Conservation (phyloP, 2,888 invertebrate species). For the Drosophila setosimentum region DNA sequence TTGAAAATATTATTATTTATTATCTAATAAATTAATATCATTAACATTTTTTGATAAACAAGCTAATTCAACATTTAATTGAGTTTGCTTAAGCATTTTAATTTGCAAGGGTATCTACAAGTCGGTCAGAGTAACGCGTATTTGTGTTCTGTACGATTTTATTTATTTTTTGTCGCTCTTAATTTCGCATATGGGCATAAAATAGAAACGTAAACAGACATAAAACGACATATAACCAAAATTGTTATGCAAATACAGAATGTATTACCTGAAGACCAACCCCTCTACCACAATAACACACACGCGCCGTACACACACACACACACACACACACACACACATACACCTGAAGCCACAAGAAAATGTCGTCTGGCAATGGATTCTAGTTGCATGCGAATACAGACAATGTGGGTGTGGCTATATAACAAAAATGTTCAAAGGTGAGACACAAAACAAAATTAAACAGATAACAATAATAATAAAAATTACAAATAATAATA, state of each 20-base stretch:
- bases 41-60: rapidly evolving
- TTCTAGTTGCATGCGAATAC: constrained; percentile 33
- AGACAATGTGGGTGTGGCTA: constrained; percentile 52
- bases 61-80: no score
- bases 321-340: neutral
- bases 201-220: constrained; percentile 75
- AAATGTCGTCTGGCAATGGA: constrained; percentile 54
- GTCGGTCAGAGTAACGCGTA: neutral
- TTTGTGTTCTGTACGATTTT: constrained; percentile 58
- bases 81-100: no score
- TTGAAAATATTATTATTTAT: neutral
- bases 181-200: constrained; percentile 78
- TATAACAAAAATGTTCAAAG: constrained; percentile 64
- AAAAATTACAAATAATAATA: constrained; percentile 51
- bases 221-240: constrained; percentile 66
- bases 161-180: constrained; percentile 63
- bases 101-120: constrained; percentile 6
- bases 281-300: constrained; percentile 2
- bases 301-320: constrained; percentile 2
- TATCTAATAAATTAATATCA: neutral
- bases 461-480: constrained; percentile 35
- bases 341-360: constrained; percentile 49
- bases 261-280: constrained; percentile 48
- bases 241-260: constrained; percentile 76
- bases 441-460: constrained; percentile 52